A percentile compares a stretch with the other conserved stretches of the same genome.
phyloP scores from a whole-genome alignment of 2,113 vertebrate genomes.

The Sylvia atricapilla region DNA sequence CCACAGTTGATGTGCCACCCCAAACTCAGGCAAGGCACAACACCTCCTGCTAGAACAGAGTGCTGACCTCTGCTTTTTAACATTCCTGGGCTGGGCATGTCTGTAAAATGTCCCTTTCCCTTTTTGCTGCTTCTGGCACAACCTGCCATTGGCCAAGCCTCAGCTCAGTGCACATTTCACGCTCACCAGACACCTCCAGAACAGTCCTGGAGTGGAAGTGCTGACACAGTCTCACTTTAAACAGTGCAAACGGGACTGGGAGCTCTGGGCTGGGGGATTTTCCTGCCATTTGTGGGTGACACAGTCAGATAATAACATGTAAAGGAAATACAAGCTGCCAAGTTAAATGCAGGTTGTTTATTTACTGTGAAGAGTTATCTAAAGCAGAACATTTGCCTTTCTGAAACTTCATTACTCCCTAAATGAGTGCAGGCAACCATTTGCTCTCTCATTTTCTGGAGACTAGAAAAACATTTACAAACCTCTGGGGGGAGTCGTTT shows the following conservation, averaged over 20 bases:
- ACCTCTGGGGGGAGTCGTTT: not conserved
- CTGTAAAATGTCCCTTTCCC: not conserved
- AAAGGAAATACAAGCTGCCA: not conserved
- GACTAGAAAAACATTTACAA: slow-evolving; percentile 43
- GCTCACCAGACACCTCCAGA: not conserved
- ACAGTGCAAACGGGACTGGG: not conserved
- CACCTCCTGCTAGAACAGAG: not conserved
- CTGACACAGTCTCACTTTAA: not conserved
- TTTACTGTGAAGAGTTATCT: slow-evolving; percentile 20
- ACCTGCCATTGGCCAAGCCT: not conserved
- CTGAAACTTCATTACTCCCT: slow-evolving; percentile 36
- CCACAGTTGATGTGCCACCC: not conserved
- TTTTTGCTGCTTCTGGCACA: not conserved
- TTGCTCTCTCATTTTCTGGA: slow-evolving; percentile 6
- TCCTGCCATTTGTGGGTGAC: slow-evolving; percentile 7
- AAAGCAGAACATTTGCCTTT: slow-evolving; percentile 50
- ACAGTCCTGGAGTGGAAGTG: not conserved
- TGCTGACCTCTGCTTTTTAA: not conserved
- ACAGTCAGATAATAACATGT: not conserved
- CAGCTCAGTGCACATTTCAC: not conserved
- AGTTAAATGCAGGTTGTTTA: slow-evolving; percentile 19
- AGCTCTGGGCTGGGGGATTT: not conserved
- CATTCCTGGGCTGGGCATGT: not conserved
- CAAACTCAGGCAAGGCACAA: not conserved
- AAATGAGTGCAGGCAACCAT: slow-evolving; percentile 28